phyloP scores from a whole-genome alignment of 2,113 vertebrate genomes.

The Protomyctophum bolini region DNA sequence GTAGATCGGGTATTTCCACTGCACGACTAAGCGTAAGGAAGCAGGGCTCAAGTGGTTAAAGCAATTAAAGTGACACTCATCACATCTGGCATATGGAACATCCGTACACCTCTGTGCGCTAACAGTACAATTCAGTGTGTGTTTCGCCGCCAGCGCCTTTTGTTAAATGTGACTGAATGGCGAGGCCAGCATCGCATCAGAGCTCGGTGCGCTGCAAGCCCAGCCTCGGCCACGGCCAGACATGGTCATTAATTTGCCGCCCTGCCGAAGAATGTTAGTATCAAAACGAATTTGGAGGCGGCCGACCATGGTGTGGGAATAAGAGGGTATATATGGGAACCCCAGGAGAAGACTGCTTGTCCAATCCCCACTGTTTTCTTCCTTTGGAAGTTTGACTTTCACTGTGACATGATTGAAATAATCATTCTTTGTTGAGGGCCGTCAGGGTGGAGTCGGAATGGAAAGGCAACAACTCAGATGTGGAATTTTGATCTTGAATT shows the following conservation, averaged over 20 bases:
- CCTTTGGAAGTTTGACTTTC: slow-evolving; percentile 57
- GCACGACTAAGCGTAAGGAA: too few species aligned
- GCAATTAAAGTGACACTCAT: slow-evolving; percentile 29
- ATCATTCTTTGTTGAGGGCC: slow-evolving; percentile 49
- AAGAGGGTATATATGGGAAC: slow-evolving; percentile 42
- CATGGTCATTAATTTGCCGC: slow-evolving; percentile 60
- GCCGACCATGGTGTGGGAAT: slow-evolving; percentile 57
- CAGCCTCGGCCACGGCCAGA: slow-evolving; percentile 37
- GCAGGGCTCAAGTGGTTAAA: slow-evolving; percentile 3
- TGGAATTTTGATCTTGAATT: slow-evolving; percentile 54
- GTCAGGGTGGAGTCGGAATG: slow-evolving; percentile 1
- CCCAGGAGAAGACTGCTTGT: slow-evolving; percentile 28
- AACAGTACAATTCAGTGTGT: slow-evolving; percentile 34
- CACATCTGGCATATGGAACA: slow-evolving; percentile 9
- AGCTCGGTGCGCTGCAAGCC: slow-evolving; percentile 28
- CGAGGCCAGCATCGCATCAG: slow-evolving; percentile 45
- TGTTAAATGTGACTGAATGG: slow-evolving; percentile 46
- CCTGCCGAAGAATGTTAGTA: slow-evolving; percentile 66
- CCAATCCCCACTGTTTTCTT: slow-evolving; percentile 45
- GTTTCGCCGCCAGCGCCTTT: slow-evolving; percentile 38
- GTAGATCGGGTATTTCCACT: too few species aligned
- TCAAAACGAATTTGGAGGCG: slow-evolving; percentile 72
- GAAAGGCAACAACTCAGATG: slow-evolving; percentile 52
- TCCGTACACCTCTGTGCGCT: slow-evolving; percentile 10
- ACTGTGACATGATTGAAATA: slow-evolving; percentile 80